These are phyloP conservation scores for Ecdyonurus torrentis DNA, from an alignment of 2,888 invertebrate species.

Conservation along the genomic window DNA sequence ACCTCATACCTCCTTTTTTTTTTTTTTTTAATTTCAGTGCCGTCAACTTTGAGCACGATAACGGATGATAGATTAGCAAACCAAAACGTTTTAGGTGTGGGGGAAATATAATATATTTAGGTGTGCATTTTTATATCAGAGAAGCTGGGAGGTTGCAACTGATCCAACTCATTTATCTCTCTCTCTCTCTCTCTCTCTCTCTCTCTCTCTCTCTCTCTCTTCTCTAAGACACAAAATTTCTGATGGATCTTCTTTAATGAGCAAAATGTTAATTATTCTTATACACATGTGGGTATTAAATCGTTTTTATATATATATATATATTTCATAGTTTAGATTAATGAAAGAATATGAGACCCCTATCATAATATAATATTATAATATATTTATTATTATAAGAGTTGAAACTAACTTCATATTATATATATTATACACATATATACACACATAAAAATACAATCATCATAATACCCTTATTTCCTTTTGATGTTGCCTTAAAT, in stretches of 20 bases:
- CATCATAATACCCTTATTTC: no score
- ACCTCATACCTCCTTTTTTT: no score
- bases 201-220: constrained; percentile 1
- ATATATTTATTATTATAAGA: no score
- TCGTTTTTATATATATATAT: no score
- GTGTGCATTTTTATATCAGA: constrained; percentile 15
- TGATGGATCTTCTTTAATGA: not conserved
- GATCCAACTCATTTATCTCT: constrained; percentile 13
- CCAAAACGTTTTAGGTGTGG: constrained; percentile 10
- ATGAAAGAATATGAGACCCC: no score
- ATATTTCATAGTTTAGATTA: no score
- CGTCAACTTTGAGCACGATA: constrained; percentile 15
- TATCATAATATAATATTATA: no score
- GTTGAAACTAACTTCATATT: no score
- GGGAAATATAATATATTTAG: constrained; percentile 7
- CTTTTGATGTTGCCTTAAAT: no score
- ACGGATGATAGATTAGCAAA: constrained; percentile 16
- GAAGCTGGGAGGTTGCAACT: not conserved
- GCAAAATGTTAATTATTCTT: not conserved
- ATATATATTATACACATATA: no score
- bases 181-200: not conserved
- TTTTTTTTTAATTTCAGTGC: constrained; percentile 16
- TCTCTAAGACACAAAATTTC: constrained; percentile 2
- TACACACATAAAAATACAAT: no score
- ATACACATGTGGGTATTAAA: not conserved